Percentiles rank a stretch among this genome's conserved stretches.
These are phyloP conservation scores for Saxidomus purpurata DNA, from an alignment of 1,140 invertebrate species.

Conservation along the genomic window DNA sequence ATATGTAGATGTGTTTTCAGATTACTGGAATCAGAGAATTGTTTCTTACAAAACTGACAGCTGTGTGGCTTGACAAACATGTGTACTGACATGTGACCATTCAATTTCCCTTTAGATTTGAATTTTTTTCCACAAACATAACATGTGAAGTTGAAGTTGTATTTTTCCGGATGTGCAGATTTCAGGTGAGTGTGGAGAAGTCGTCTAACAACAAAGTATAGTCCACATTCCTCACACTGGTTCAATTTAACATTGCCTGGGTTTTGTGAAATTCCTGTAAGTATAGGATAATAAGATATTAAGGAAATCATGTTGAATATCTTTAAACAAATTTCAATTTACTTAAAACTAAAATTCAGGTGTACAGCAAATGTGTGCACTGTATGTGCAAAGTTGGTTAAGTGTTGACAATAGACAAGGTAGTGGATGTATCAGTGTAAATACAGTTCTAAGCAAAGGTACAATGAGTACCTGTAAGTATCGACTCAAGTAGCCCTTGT, in stretches of 20 bases:
- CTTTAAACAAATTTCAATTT: neutral
- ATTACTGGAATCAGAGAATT: conserved; percentile 77
- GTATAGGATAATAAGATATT: neutral
- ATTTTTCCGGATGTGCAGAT: conserved; percentile 46
- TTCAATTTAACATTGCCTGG: conserved; percentile 48
- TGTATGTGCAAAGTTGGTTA: too few relatives aligned
- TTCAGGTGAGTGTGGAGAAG: conserved; percentile 38
- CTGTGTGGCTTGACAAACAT: conserved; percentile 73
- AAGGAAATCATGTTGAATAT: neutral
- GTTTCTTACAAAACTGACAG: conserved; percentile 75
- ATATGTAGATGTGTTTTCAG: conserved; percentile 72
- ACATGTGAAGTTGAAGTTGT: conserved; percentile 63
- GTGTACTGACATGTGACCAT: conserved; percentile 73
- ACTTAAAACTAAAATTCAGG: too few relatives aligned
- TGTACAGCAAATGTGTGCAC: too few relatives aligned
- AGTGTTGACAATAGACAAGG: too few relatives aligned
- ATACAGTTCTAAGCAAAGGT: too few relatives aligned
- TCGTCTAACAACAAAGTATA: conserved; percentile 21
- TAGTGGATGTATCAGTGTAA: too few relatives aligned
- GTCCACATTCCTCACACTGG: conserved; percentile 59
- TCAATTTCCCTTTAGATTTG: conserved; percentile 70
- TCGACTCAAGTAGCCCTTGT: too few relatives aligned
- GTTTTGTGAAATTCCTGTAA: conserved; percentile 61
- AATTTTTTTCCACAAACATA: conserved; percentile 70
- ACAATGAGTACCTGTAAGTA: too few relatives aligned